These are phyloP conservation scores for Tachuris rubrigastra DNA, from an alignment of 2,113 vertebrate genomes.

Conservation along the genomic window DNA sequence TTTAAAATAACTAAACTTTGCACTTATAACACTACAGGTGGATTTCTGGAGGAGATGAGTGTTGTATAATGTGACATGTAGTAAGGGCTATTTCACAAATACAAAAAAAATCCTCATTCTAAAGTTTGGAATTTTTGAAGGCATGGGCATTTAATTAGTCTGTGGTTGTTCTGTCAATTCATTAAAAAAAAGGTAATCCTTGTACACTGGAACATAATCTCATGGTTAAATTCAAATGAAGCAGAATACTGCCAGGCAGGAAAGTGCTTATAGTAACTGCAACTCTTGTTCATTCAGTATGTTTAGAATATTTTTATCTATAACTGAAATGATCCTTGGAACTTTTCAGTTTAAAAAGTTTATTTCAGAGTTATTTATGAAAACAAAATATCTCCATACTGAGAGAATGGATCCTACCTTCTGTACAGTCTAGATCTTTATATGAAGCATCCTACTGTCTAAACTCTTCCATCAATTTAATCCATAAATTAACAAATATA, in stretches of 20 bases:
- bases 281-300: background rate
- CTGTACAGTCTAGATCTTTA: background rate
- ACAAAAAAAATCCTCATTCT: background rate
- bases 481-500: background rate
- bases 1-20: slow-evolving; percentile 46
- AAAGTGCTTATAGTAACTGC: background rate
- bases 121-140: background rate
- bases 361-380: background rate
- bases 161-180: background rate
- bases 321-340: background rate
- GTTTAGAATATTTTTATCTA: background rate
- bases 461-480: background rate
- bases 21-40: background rate
- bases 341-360: background rate
- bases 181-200: background rate
- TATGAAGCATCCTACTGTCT: background rate
- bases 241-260: background rate
- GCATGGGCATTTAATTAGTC: background rate
- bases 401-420: background rate
- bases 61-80: background rate
- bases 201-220: background rate
- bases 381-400: background rate
- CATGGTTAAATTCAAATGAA: background rate
- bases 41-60: background rate
- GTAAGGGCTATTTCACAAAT: background rate